Percentiles rank a stretch among this genome's conserved stretches.
Conservation (phyloP, 64 coral and sea anemone species). For the Dendrophyllia cribrosa region DNA sequence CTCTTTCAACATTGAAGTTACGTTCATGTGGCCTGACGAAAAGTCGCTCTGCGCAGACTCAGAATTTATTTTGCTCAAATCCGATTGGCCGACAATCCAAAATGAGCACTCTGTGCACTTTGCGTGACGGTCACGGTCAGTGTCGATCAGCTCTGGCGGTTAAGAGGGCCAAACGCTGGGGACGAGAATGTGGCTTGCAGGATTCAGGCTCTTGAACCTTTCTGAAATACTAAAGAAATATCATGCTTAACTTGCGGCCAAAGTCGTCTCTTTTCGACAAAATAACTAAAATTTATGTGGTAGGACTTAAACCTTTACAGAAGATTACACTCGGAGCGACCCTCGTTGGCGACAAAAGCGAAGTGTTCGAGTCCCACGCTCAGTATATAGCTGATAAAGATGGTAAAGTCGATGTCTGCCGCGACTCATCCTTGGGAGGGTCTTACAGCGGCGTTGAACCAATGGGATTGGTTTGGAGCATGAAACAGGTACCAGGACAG, state of each 20-base stretch:
- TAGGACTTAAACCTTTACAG: constrained; percentile 18
- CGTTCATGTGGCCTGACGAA: no score
- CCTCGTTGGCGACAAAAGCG: constrained; percentile 44
- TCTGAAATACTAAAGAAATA: not conserved
- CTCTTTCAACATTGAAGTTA: no score
- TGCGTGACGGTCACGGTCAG: no score
- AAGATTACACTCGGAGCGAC: constrained; percentile 52
- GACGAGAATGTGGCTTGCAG: no score
- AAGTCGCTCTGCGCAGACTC: no score
- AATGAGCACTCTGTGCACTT: no score
- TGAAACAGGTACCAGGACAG: constrained; percentile 43
- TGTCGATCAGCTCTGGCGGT: no score
- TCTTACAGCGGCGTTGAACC: constrained; percentile 67
- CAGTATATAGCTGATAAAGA: constrained; percentile 54
- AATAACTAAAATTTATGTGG: constrained; percentile 24
- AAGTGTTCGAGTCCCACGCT: constrained; percentile 48
- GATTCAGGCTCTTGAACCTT: no score
- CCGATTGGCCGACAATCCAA: no score
- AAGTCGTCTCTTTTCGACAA: constrained; percentile 46
- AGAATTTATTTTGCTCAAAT: no score
- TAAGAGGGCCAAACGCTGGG: no score
- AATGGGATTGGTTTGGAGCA: constrained; percentile 76
- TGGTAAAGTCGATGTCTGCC: constrained; percentile 37
- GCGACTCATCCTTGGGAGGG: constrained; percentile 59
- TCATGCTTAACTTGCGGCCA: not conserved